These are phyloP conservation scores for Heliconius hortense DNA, from an alignment of 2,888 invertebrate species.

Conservation along the genomic window DNA sequence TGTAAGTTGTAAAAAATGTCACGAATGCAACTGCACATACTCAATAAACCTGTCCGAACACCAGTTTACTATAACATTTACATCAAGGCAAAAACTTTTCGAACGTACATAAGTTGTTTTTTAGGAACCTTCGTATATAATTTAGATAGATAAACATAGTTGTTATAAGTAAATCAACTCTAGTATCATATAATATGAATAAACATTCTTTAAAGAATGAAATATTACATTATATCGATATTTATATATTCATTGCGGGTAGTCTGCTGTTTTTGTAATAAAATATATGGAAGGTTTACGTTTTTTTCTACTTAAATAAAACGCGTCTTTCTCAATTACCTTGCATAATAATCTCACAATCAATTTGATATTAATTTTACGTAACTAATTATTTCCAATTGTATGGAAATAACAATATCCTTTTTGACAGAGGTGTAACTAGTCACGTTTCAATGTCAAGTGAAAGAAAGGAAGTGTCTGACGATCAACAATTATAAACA, in stretches of 20 bases:
- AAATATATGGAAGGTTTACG: not conserved
- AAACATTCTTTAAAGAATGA: too few relatives aligned
- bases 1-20: conserved; percentile 42
- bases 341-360: not conserved
- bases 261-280: not conserved
- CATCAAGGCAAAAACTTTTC: conserved; percentile 41
- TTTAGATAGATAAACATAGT: conserved; percentile 2
- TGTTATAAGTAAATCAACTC: too few relatives aligned
- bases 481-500: conserved; percentile 57
- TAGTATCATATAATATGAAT: too few relatives aligned
- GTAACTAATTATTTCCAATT: conserved; percentile 27
- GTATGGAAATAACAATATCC: conserved; percentile 62
- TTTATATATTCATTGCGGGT: not conserved
- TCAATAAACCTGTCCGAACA: conserved; percentile 45
- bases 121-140: conserved; percentile 4
- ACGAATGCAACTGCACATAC: conserved; percentile 43
- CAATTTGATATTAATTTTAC: conserved; percentile 5
- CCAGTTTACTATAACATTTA: conserved; percentile 40
- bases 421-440: conserved; percentile 55
- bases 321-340: not conserved
- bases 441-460: conserved; percentile 76
- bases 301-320: not conserved
- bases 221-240: too few relatives aligned
- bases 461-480: conserved; percentile 67
- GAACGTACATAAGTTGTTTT: conserved; percentile 16